Evolutionary conservation across 2,888 invertebrate genomes (phyloP), one percentile per base, ranked within the genome.

Genomic region (Ochropacha duplaris): DNA sequence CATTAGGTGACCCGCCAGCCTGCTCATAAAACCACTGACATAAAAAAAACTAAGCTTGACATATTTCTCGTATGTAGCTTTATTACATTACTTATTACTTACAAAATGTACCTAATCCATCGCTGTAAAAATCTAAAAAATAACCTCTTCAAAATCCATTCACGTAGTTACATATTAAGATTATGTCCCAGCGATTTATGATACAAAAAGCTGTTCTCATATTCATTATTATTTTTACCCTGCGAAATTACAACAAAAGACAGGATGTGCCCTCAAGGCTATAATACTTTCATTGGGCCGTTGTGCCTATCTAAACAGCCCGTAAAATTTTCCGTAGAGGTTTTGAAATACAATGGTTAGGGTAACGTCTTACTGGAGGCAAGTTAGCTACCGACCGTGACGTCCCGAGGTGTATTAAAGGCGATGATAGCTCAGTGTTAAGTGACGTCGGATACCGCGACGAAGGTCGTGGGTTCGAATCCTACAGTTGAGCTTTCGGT

Each of bases 141-240:
- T 9, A 19, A 0, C 19, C 19, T 44, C 3, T 19, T 9, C n/a
- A n/a, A 44, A 19, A 44, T 16, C 16, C 16, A 16, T n/a, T n/a
- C n/a, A n/a, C n/a, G 8, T 36, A 14, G 11, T 44, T 44, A 44
- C 44, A 44, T 9, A 44, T 11, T n/a, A 31, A 31, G 52, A 52
- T 52, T 52, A 52, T 14, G 52, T 44, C 44, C 44, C 1, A 1
- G 3, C 44, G 44, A 19, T 52, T 52, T 52, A 52, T 52, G 31
- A 52, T 31, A 31, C 19, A 12, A 16, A 19, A 34, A 52, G 8
- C 50, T 5, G 28, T 34, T n/a, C 52, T 8, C 22, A 31, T 31
- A 51, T 44, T 19, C 44, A 44, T 44, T 44, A 52, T 52, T 52
- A 50, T 52, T 52, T 31, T 12, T 19, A 52, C 44, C 19, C 44